Base-by-base conservation (phyloP, 2,888 invertebrate species). In the Lasioglossum calceatum region DNA sequence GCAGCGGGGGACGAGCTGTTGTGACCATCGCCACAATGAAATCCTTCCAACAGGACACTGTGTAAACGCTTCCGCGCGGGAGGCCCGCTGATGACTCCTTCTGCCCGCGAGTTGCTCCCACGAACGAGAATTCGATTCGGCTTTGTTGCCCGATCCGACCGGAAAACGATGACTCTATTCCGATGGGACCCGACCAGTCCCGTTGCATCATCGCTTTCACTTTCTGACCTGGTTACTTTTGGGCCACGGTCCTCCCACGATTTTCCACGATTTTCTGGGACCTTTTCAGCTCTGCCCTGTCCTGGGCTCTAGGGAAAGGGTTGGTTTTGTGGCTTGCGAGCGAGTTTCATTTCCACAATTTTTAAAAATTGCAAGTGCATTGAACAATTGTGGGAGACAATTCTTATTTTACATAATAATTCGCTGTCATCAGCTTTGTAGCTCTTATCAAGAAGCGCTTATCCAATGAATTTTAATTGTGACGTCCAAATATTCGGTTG, bases 11-110 rank as follows among this genome's bases (percentile, higher is more conserved):
- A 91, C 92, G 91, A 88, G 89, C 92, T 93, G 93, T 94, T 93
- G 93, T 93, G 93, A 94, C 91, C 92, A 89, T 86, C 78, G 86
- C 91, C 91, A 94, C 94, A 94, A 94, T 93, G 91, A 92, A 90
- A 85, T 91, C 91, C 82, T 90, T 88, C 82, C 79, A 90, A 88
- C 90, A 86, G 88, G 80, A 87, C 85, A 84, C 80, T 79, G 83
- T 88, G 92, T 87, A 91, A 90, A 90, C 88, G 89, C 67, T 92
- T 81, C 87, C 87, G 87, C 42, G 84, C 90, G 81, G 89, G 87
- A 87, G 90, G 87, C 71, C 84, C 42, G 72, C 81, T 85, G 91
- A 91, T 91, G 91, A 91, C 91, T 91, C 84, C 91, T 88, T 91
- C 81, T 87, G 77, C 80, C 58, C 77, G 75, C 84, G 82, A 76